phyloP scores from a whole-genome alignment of 1,140 invertebrate species.

The Hycleus cichorii region DNA sequence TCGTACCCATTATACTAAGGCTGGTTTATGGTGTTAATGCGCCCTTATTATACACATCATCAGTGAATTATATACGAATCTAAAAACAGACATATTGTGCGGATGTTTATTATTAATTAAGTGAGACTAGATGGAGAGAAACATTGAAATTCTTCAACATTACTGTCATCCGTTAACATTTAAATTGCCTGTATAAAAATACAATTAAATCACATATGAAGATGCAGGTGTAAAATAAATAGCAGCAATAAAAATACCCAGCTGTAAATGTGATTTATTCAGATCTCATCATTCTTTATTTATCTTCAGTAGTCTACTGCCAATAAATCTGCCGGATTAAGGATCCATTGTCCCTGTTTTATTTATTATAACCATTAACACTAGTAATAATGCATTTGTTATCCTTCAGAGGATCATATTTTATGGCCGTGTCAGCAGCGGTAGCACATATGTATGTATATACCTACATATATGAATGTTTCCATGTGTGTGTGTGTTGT shows the following conservation, averaged over 20 bases:
- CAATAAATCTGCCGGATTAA: conserved; percentile 40
- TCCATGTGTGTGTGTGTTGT: not conserved
- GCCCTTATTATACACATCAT: conserved; percentile 34
- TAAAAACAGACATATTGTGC: conserved; percentile 8
- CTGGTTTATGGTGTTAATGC: conserved; percentile 44
- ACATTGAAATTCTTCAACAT: not conserved
- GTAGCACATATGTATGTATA: conserved; percentile 34
- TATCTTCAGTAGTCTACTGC: conserved; percentile 24
- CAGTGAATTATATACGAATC: conserved; percentile 30
- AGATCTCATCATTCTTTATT: conserved; percentile 33
- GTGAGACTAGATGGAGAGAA: not conserved
- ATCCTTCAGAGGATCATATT: conserved; percentile 40
- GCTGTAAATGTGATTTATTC: conserved; percentile 38
- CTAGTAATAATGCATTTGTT: conserved; percentile 43
- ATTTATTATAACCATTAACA: conserved; percentile 43
- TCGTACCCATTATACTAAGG: conserved; percentile 41
- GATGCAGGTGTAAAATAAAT: conserved; percentile 29
- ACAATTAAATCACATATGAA: conserved; percentile 12
- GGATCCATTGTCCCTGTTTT: conserved; percentile 41
- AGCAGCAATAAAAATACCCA: conserved; percentile 26
- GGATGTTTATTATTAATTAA: not conserved
- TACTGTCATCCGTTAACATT: too few species aligned
- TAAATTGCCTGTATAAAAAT: too few species aligned
- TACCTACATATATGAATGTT: not conserved
- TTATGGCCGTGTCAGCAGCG: conserved; percentile 35